Percentiles rank a stretch among this genome's conserved stretches.
Conservation (phyloP, 2,113 vertebrate species). For the Pollimyrus isidori region DNA sequence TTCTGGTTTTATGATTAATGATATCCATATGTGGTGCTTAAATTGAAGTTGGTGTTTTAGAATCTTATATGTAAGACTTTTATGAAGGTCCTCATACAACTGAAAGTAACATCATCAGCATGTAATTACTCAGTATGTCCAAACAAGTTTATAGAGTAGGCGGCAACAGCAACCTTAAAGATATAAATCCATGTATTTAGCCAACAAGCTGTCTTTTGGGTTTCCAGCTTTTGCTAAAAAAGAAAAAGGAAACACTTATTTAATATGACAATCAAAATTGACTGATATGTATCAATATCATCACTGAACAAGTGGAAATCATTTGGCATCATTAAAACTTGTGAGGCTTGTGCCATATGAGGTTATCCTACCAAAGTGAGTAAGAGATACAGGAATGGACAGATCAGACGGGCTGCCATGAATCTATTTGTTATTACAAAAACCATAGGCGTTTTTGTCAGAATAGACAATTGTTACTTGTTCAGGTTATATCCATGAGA, state of each 20-base stretch:
- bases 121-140: not conserved
- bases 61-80: not conserved
- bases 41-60: not conserved
- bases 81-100: not conserved
- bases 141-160: not conserved
- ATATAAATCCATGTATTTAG: not conserved
- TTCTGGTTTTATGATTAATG: not conserved
- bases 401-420: not conserved
- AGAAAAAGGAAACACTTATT: not conserved
- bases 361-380: not conserved
- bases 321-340: not conserved
- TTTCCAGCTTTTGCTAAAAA: not conserved
- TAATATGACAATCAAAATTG: not conserved
- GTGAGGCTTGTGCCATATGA: not conserved
- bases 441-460: not conserved
- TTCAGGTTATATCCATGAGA: not conserved
- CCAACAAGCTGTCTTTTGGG: not conserved
- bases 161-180: not conserved
- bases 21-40: not conserved
- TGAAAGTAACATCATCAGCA: not conserved
- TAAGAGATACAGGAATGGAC: not conserved
- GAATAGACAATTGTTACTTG: not conserved
- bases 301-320: not conserved
- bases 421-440: not conserved
- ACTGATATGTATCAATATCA: not conserved